These are phyloP conservation scores for Brachylomia viminalis DNA, from an alignment of 2,888 invertebrate genomes.

Conservation along the genomic window DNA sequence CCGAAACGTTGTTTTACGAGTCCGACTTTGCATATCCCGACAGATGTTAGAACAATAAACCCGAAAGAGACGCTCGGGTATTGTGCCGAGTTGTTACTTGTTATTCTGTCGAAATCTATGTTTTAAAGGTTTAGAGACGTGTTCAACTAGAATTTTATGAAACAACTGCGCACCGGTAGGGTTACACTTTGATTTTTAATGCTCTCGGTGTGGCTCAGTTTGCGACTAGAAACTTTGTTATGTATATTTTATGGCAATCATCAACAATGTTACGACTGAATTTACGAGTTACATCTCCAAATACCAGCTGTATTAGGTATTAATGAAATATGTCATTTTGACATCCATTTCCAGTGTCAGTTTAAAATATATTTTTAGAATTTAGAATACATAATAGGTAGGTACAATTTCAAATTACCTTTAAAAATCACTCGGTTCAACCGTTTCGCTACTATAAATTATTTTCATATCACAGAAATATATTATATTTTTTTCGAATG, in stretches of 20 bases:
- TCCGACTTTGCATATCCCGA: slow-evolving; percentile 86
- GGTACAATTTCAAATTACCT: slow-evolving; percentile 5
- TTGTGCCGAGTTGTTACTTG: slow-evolving; percentile 77
- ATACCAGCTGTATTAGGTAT: slow-evolving; percentile 51
- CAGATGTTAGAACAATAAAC: slow-evolving; percentile 88
- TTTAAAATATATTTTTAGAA: slow-evolving; percentile 16
- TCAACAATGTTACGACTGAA: slow-evolving; percentile 64
- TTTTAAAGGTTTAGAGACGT: slow-evolving; percentile 78
- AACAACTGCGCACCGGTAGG: slow-evolving; percentile 69
- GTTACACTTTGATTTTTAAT: slow-evolving; percentile 70
- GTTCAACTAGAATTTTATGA: slow-evolving; percentile 76
- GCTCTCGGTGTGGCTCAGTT: slow-evolving; percentile 55
- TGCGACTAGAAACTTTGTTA: slow-evolving; percentile 61
- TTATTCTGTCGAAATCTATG: slow-evolving; percentile 79
- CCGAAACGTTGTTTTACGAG: slow-evolving; percentile 84
- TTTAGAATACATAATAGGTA: neutral
- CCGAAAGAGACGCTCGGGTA: slow-evolving; percentile 80
- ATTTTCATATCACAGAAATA: slow-evolving; percentile 42
- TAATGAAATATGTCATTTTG: slow-evolving; percentile 46
- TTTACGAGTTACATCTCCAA: slow-evolving; percentile 60
- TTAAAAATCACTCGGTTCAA: slow-evolving; percentile 16
- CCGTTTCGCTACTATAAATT: slow-evolving; percentile 34
- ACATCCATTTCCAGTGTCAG: slow-evolving; percentile 11
- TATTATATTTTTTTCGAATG: slow-evolving; percentile 48
- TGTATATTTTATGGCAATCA: slow-evolving; percentile 65